Evolutionary conservation across 2,888 invertebrate genomes (phyloP).

Genomic region (Pachydiplax longipennis): DNA sequence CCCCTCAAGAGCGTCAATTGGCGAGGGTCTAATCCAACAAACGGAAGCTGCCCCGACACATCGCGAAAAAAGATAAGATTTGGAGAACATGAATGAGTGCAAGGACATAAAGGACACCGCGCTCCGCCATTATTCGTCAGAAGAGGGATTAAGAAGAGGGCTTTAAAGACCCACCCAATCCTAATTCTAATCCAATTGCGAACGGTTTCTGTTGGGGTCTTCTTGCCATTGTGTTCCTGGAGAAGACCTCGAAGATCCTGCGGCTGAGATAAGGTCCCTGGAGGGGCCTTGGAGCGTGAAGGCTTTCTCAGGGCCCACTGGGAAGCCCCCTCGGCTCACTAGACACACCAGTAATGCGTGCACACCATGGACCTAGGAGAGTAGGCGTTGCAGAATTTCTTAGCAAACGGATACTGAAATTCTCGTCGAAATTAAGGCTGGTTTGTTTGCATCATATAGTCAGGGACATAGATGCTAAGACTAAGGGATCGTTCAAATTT

Average conservation of each 20-base stretch:
- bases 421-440: too few relatives aligned
- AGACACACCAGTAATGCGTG: too few relatives aligned
- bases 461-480: too few relatives aligned
- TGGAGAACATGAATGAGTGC: background rate
- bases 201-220: background rate
- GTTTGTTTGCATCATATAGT: too few relatives aligned
- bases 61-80: background rate
- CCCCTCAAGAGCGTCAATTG: background rate
- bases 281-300: background rate
- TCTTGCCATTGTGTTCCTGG: background rate
- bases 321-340: too few relatives aligned
- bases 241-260: background rate
- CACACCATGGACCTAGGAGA: too few relatives aligned
- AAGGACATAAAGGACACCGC: slow-evolving; percentile 5
- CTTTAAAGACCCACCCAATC: background rate
- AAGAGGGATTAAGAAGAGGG: background rate
- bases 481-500: too few relatives aligned
- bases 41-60: background rate
- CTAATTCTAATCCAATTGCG: slow-evolving; percentile 43
- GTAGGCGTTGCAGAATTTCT: too few relatives aligned
- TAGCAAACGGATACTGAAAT: too few relatives aligned
- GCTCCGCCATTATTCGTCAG: background rate
- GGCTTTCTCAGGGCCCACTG: background rate
- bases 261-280: background rate
- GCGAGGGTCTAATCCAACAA: background rate